Conservation (phyloP, 1,140 invertebrate genomes). For the Papilio aristodemus region DNA sequence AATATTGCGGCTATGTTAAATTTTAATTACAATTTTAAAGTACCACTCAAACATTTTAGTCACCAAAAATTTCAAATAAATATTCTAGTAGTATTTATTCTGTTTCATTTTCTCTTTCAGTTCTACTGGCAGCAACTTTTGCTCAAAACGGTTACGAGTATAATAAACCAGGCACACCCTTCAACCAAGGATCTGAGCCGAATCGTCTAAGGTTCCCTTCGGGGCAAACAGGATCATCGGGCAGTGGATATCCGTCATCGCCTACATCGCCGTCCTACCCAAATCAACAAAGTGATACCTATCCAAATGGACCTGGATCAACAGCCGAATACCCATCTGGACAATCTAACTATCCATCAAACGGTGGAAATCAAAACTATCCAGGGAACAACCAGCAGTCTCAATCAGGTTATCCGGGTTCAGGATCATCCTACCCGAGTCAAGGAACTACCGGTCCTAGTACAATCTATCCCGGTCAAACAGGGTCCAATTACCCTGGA, state of each 20-base stretch:
- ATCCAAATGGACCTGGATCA: slow-evolving; percentile 40
- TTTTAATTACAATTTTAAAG: no score
- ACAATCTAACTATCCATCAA: slow-evolving; percentile 56
- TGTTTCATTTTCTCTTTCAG: slow-evolving; percentile 56
- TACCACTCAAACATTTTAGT: no score
- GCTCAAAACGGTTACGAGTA: slow-evolving; percentile 81
- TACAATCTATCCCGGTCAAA: slow-evolving; percentile 37
- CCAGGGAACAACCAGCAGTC: slow-evolving; percentile 35
- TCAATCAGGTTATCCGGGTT: slow-evolving; percentile 44
- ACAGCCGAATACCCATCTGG: slow-evolving; percentile 61
- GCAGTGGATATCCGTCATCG: slow-evolving; percentile 41
- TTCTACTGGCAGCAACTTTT: slow-evolving; percentile 57
- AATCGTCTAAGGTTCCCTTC: slow-evolving; percentile 49
- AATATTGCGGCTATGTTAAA: no score
- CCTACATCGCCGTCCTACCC: slow-evolving; percentile 41
- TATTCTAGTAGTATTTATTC: not conserved
- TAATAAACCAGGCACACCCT: slow-evolving; percentile 78
- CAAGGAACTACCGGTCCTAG: slow-evolving; percentile 34
- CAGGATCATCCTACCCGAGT: slow-evolving; percentile 42
- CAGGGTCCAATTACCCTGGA: slow-evolving; percentile 38
- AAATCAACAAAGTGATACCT: slow-evolving; percentile 38
- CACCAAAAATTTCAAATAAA: not conserved
- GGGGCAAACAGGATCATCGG: slow-evolving; percentile 39
- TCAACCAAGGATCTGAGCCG: slow-evolving; percentile 57
- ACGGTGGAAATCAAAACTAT: slow-evolving; percentile 39